A percentile compares a stretch with the other conserved stretches of the same genome.
phyloP scores from a whole-genome alignment of 2,797 vertebrate species.

The Todus mexicanus region DNA sequence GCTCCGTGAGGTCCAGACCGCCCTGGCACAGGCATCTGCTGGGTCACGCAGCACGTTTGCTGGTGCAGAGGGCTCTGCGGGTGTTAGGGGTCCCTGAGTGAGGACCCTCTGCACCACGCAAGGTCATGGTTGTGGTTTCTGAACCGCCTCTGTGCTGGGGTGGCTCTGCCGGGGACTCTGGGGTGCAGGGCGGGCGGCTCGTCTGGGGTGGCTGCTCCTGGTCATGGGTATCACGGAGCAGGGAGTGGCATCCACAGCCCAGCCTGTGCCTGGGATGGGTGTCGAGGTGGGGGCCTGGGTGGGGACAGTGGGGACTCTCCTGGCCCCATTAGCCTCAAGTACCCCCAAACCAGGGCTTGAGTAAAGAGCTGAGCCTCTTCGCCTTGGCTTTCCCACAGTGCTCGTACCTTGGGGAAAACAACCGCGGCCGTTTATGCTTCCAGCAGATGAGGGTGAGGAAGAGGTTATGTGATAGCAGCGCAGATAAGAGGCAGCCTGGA shows the following conservation, averaged over 20 bases:
- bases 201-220: neutral
- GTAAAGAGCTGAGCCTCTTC: neutral
- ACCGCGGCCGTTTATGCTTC: neutral
- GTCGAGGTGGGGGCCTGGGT: neutral
- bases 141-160: neutral
- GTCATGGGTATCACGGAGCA: accelerated
- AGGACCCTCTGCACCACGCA: neutral
- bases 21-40: accelerated
- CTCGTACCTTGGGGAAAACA: neutral
- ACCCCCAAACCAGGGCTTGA: neutral
- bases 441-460: conserved; percentile 36
- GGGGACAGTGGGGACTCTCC: neutral
- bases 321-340: neutral
- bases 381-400: conserved; percentile 47
- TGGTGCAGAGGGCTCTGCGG: neutral
- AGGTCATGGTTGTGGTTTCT: neutral
- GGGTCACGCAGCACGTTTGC: accelerated
- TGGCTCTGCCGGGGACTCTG: neutral
- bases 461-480: neutral
- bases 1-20: accelerated
- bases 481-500: neutral
- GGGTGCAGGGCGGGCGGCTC: neutral
- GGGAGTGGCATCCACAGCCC: neutral
- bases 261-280: neutral
- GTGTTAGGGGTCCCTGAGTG: neutral